Percentiles rank a stretch among this genome's conserved stretches.
Evolutionary conservation across 2,888 invertebrate species (phyloP).

Genomic region (Lacanobia wlatinum): DNA sequence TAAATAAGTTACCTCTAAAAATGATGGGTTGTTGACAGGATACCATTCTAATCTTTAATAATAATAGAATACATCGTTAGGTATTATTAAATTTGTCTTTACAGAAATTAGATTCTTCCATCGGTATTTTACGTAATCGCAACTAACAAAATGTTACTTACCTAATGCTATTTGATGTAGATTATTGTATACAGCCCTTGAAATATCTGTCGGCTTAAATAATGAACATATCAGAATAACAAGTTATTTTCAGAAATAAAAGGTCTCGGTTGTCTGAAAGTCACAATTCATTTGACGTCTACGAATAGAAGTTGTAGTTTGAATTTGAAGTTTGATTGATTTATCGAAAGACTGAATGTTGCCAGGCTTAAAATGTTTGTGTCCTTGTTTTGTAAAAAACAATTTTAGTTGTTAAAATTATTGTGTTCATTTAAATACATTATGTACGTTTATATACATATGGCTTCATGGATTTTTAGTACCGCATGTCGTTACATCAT

Average conservation of each 20-base stretch:
- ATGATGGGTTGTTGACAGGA: background rate
- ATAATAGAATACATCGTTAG: background rate
- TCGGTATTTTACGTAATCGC: conserved; percentile 58
- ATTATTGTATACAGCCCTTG: background rate
- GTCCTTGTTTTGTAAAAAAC: background rate
- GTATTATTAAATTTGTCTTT: background rate
- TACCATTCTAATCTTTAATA: background rate
- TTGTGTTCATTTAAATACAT: background rate
- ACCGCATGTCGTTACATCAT: background rate
- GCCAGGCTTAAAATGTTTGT: conserved; percentile 6
- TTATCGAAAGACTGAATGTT: conserved; percentile 21
- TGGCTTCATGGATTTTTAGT: background rate
- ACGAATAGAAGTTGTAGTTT: background rate
- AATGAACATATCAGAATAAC: conserved; percentile 1
- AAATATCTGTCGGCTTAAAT: conserved; percentile 4
- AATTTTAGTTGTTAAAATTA: background rate
- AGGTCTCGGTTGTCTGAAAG: conserved; percentile 7
- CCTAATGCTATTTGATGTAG: background rate
- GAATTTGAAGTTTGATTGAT: conserved; percentile 32
- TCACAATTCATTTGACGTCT: conserved; percentile 22
- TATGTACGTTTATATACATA: background rate
- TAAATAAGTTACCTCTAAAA: background rate
- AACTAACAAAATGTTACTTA: conserved; percentile 41
- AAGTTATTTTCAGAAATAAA: background rate
- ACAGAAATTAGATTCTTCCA: conserved; percentile 10